Evolutionary conservation across 2,113 vertebrate genomes (phyloP), one percentile per base, ranked within the genome.

Genomic region (Leuciscus idus): DNA sequence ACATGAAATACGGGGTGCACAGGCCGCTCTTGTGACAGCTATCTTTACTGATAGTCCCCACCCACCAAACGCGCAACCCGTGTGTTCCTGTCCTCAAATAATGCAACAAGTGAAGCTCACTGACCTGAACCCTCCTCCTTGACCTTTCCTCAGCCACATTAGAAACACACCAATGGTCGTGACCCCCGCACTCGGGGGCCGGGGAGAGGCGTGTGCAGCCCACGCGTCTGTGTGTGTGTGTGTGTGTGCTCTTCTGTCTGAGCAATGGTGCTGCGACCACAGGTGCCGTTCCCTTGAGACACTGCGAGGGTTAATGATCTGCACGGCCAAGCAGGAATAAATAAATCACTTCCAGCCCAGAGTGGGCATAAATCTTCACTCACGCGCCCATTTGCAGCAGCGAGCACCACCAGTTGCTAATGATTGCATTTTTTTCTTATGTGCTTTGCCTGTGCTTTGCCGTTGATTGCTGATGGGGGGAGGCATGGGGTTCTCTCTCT

Each of bases 301-400:
- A 48, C 85, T 61, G 90, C 84, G 92, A 93, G 95, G 93, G 94
- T 95, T 95, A 95, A 95, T 95, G 95, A 95, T 95, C 88, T 92
- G 93, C 89, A 91, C 90, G 93, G 92, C 91, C 87, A 90, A 87
- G 86, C 88, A 94, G 89, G 89, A 90, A 93, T 93, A 91, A 92
- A 94, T 90, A 92, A 94, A 89, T 92, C 91, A 93, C 91, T 90
- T 92, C 89, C 92, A 91, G 92, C 82, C 74, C 91, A 93, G 90
- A 85, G 88, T 91, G 91, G 89, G 93, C 91, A 95, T 96, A 95
- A 96, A 95, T 96, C 95, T 94, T 89, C 80, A 81, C 90, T 93
- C 93, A 70, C 92, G 92, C 83, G 85, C 88, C 90, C 91, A 92
- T 95, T 93, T 93, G 83, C 88, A 89, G 90, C 86, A 92, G 93